These are phyloP conservation scores for Polia nebulosa DNA, from an alignment of 2,888 invertebrate genomes.

Conservation along the genomic window DNA sequence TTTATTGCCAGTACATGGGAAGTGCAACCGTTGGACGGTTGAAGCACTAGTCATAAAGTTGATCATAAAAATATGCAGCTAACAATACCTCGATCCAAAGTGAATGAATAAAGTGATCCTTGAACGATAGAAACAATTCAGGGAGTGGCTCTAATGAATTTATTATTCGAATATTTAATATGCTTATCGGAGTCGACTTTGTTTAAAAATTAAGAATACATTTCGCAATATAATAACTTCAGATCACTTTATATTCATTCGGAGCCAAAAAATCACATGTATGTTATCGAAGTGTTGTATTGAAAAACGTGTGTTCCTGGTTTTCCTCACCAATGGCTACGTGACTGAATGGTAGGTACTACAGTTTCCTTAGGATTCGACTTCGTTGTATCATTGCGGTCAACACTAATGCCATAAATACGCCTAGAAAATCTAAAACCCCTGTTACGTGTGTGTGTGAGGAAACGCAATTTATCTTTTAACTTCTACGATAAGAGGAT, in stretches of 20 bases:
- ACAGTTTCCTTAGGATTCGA: conserved; percentile 43
- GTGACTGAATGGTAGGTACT: conserved; percentile 50
- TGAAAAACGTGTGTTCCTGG: conserved; percentile 25
- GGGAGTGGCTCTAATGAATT: conserved; percentile 56
- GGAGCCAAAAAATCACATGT: conserved; percentile 4
- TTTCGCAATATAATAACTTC: conserved; percentile 22
- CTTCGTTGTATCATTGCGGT: conserved; percentile 50
- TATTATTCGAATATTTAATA: conserved; percentile 43
- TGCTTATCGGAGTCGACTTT: conserved; percentile 7
- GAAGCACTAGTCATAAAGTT: conserved; percentile 50
- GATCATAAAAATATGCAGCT: conserved; percentile 55
- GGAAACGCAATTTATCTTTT: conserved; percentile 16
- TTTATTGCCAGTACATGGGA: conserved; percentile 59
- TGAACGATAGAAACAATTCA: conserved; percentile 56
- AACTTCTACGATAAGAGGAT: conserved; percentile 15
- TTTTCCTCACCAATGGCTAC: conserved; percentile 56
- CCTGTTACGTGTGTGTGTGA: neutral
- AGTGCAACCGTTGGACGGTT: conserved; percentile 51
- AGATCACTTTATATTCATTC: conserved; percentile 1
- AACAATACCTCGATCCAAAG: conserved; percentile 33
- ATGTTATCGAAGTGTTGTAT: conserved; percentile 10
- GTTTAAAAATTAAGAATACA: conserved; percentile 11
- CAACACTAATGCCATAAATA: conserved; percentile 35
- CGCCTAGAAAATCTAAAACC: conserved; percentile 27
- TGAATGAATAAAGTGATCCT: conserved; percentile 52